Base-by-base conservation (phyloP, 2,797 vertebrate species). In the Microctenopoma lineatum region DNA sequence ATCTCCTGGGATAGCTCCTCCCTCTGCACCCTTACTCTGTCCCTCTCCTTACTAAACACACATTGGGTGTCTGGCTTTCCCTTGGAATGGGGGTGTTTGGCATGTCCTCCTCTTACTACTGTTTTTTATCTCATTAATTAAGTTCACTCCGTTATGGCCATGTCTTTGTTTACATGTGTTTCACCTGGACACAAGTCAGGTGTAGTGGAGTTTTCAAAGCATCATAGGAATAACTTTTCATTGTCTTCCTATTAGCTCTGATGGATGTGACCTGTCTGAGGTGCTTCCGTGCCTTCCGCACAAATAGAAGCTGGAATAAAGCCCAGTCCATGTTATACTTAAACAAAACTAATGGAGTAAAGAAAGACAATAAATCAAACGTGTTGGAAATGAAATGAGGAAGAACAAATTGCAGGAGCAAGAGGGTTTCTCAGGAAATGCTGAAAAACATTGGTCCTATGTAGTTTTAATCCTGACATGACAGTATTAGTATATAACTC, bases 1-100 rank as follows among this genome's bases (percentile, higher is more conserved):
- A 68, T 79, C 72, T 57, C 41, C 45, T 39, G 60, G 38, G 50
- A 74, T 72, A 62, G 66, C 54, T 70, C 21, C 75, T 80, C 70
- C 52, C 34, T 71, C 61, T 65, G 39, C 38, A 26, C 48, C 53
- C 41, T 13, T 54, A 61, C 15, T 64, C 75, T n/a, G 14, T 70
- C n/a, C 66, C 50, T 51, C 73, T 58, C 69, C 64, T 62, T 12
- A 67, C 71, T 36, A 77, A 78, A 76, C 36, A 48, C 70, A 81
- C 55, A 71, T 75, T 77, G 80, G 84, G 84, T 85, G 90, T 90
- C 87, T 85, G 88, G 81, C 85, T 90, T 86, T 90, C 79, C 88
- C 76, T 86, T 91, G 87, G 90, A 85, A 80, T 84, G 59, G 51
- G 66, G 80, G 65, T 75, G 82, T 94, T 87, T 84, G 44, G 58